Evolutionary conservation across 2,113 vertebrate species (phyloP), one percentile per base, ranked within the genome.

Genomic region (Piliocolobus tephrosceles): DNA sequence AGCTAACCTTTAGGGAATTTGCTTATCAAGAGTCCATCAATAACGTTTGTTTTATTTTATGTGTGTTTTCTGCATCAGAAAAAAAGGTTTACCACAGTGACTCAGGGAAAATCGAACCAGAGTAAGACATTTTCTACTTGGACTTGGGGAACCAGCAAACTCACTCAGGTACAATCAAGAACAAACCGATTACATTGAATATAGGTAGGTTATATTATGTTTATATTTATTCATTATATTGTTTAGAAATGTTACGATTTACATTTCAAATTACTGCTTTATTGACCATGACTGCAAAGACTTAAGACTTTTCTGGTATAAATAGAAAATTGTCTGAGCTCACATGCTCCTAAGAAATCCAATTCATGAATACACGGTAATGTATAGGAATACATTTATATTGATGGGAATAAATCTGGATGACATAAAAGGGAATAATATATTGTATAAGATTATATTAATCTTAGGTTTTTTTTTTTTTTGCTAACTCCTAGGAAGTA

Each of bases 281-380:
- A 40, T 66, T 95, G 52, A 58, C 17, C 75, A 90, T 38, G 14
- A 43, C 16, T 76, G 3, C 1, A 87, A 90, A 90, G 3, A 96
- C 68, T 35, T 35, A 89, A 52, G 35, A 13, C 4, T 30, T 38
- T 84, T 78, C 68, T 20, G 23, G 47, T 79, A 58, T 45, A 32
- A 27, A 11, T 82, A 40, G 87, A 96, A 96, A 93, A 94, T 73
- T 38, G n/a, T 61, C 47, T 66, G 25, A 79, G 22, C 3, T 95
- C 2, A 23, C 23, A 22, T 70, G 20, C 11, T 66, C 20, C 43
- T 91, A 75, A 91, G 23, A 96, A 95, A 61, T 76, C 8, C 45
- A 93, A 84, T 8, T 92, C 35, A 82, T 30, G 10, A 79, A 8
- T 52, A 73, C 17, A 88, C 11, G 68, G 9, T 43, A 57, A 92